These are phyloP conservation scores for Cephalotes varians DNA, from an alignment of 2,888 invertebrate genomes.

Conservation along the genomic window DNA sequence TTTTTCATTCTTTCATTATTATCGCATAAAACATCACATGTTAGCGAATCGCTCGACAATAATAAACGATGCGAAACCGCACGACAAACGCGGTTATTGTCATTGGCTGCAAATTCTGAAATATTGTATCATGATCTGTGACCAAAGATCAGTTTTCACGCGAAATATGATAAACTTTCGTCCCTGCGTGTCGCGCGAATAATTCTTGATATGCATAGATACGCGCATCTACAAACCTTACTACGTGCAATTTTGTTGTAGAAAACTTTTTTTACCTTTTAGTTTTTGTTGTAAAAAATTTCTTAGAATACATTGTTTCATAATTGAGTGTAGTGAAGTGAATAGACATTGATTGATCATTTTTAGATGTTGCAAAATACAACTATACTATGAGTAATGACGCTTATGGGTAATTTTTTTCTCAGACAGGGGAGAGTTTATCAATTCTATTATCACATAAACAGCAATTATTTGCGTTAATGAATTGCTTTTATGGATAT, in stretches of 20 bases:
- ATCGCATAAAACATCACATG: not conserved
- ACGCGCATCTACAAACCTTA: not conserved
- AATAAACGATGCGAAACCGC: slow-evolving; percentile 75
- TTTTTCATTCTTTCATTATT: not conserved
- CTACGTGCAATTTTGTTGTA: not conserved
- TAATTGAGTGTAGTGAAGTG: not conserved
- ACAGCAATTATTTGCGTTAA: no score
- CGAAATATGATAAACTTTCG: slow-evolving; percentile 69
- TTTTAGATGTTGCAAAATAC: not conserved
- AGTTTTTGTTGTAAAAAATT: not conserved
- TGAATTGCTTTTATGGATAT: no score
- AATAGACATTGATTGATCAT: not conserved
- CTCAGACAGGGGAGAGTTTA: no score
- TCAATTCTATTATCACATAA: no score
- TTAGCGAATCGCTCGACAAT: slow-evolving; percentile 56
- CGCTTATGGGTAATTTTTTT: no score
- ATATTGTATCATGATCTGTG: slow-evolving; percentile 69
- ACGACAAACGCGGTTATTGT: slow-evolving; percentile 66
- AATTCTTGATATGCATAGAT: not conserved
- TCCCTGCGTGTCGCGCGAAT: slow-evolving; percentile 36
- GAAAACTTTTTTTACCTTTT: no score
- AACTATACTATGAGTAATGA: no score
- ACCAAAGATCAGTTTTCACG: slow-evolving; percentile 78
- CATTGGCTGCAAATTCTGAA: slow-evolving; percentile 67
- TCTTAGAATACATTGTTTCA: not conserved